phyloP scores from a whole-genome alignment of 1,140 invertebrate genomes.

The Drosophila littoralis region DNA sequence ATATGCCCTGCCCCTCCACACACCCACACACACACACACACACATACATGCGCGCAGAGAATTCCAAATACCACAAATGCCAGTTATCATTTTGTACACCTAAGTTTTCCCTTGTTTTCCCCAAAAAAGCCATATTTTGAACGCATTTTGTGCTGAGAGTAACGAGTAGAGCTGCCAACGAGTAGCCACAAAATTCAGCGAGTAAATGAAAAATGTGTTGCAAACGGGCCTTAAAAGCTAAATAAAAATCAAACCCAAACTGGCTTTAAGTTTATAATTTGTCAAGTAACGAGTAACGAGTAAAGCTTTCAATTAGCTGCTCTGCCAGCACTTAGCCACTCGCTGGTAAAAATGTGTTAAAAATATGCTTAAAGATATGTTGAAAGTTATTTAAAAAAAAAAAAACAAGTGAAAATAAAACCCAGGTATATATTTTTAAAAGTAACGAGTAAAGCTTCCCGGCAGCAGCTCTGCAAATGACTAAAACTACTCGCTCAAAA shows the following conservation, averaged over 20 bases:
- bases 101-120: conserved; percentile 8
- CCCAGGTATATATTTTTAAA: too few species aligned
- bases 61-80: conserved; percentile 6
- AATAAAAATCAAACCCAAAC: conserved; percentile 40
- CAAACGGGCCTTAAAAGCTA: neutral
- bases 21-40: neutral
- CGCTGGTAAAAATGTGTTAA: too few species aligned
- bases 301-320: too few species aligned
- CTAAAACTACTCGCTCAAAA: too few species aligned
- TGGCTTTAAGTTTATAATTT: neutral
- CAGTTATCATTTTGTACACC: conserved; percentile 20
- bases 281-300: too few species aligned
- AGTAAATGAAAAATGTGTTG: neutral
- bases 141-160: conserved; percentile 7
- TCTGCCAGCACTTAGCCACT: too few species aligned
- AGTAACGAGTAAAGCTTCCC: too few species aligned
- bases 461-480: too few species aligned
- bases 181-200: neutral
- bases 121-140: neutral
- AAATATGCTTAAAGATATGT: too few species aligned
- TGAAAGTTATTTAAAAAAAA: too few species aligned
- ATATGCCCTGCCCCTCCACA: neutral
- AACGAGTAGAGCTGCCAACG: neutral
- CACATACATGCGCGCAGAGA: neutral
- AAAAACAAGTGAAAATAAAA: too few species aligned